A percentile compares a stretch with the other conserved stretches of the same genome.
Conservation (phyloP, 2,113 vertebrate species). For the Ahaetulla prasina region DNA sequence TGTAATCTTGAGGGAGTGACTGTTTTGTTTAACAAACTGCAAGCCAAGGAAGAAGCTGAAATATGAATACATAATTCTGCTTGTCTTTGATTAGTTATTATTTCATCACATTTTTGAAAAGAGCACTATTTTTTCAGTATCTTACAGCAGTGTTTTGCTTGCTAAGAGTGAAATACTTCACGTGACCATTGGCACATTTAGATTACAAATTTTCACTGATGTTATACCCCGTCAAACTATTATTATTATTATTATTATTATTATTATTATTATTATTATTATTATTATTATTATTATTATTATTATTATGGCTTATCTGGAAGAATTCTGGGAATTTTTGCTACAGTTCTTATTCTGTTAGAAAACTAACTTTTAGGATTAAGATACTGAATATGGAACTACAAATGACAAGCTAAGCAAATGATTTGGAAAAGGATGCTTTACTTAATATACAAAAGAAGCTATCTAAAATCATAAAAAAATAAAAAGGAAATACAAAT, state of each 20-base stretch:
- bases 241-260: too few relatives aligned
- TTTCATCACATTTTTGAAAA: not conserved
- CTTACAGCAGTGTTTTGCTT: not conserved
- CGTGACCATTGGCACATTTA: not conserved
- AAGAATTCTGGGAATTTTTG: not conserved
- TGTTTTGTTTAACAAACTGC: not conserved
- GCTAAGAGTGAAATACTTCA: not conserved
- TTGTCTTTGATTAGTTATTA: not conserved
- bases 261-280: too few relatives aligned
- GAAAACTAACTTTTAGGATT: not conserved
- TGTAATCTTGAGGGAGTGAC: not conserved
- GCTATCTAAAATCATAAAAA: too few relatives aligned
- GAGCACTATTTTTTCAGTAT: not conserved
- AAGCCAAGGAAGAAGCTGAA: not conserved
- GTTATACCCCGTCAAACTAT: too few relatives aligned
- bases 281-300: too few relatives aligned
- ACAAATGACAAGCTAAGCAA: not conserved
- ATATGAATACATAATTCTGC: not conserved
- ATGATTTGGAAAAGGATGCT: not conserved
- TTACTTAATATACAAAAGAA: too few relatives aligned
- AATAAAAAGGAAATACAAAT: too few relatives aligned
- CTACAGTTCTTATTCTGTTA: not conserved
- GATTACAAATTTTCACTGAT: not conserved
- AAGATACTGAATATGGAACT: not conserved
- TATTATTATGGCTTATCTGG: not conserved